A percentile compares a stretch with the other conserved stretches of the same genome.
phyloP scores from a whole-genome alignment of 2,888 invertebrate species.

The Ellobium chinense region DNA sequence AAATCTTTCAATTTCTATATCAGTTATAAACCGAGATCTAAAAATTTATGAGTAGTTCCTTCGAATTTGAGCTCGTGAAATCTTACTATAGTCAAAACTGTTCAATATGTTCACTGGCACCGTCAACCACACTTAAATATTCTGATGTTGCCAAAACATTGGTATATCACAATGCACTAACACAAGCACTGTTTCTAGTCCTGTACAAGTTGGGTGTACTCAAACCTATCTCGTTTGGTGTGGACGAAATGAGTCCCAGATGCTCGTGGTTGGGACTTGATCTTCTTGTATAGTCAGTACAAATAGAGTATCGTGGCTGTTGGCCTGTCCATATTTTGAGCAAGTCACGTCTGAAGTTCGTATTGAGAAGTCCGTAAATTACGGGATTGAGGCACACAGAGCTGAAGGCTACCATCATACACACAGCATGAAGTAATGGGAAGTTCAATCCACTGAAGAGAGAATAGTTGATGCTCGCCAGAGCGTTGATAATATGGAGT shows the following conservation, averaged over 20 bases:
- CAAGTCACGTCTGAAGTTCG: conserved; percentile 56
- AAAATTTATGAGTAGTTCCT: too few species aligned
- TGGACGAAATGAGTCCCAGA: conserved; percentile 37
- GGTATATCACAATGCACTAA: conserved; percentile 30
- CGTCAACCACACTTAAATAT: too few species aligned
- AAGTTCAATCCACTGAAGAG: conserved; percentile 63
- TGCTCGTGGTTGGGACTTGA: conserved; percentile 39
- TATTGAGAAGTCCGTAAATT: conserved; percentile 68
- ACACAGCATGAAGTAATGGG: conserved; percentile 70
- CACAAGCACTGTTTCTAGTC: not conserved
- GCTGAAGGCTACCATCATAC: conserved; percentile 65
- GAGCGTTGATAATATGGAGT: conserved; percentile 61
- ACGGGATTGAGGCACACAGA: conserved; percentile 67
- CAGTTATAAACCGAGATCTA: too few species aligned
- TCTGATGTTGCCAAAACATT: too few species aligned
- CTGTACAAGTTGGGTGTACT: conserved; percentile 18
- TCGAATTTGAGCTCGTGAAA: too few species aligned
- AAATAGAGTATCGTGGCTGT: not conserved
- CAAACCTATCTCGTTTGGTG: conserved; percentile 34
- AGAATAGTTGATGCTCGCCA: conserved; percentile 61
- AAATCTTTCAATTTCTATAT: too few species aligned
- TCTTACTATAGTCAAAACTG: too few species aligned
- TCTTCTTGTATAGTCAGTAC: conserved; percentile 24
- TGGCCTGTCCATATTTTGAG: conserved; percentile 34
- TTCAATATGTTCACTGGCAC: too few species aligned